phyloP scores from a whole-genome alignment of 2,888 invertebrate genomes.

The Drosophila subquinaria region DNA sequence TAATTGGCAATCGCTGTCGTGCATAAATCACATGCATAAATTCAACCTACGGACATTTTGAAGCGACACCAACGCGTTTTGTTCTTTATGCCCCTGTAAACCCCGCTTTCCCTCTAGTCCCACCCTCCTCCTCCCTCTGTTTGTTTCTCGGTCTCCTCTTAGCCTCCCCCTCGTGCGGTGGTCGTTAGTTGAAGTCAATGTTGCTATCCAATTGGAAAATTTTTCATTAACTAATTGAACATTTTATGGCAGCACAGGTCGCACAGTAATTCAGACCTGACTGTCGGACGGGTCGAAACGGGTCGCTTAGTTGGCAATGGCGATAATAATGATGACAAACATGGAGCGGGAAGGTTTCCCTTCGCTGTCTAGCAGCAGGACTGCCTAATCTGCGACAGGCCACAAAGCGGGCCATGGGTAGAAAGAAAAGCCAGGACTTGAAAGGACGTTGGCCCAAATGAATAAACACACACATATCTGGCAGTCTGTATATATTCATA shows the following conservation, averaged over 20 bases:
- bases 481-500: neutral
- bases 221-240: conserved; percentile 85
- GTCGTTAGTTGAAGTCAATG: conserved; percentile 78
- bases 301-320: conserved; percentile 46
- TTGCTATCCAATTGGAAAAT: conserved; percentile 81
- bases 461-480: conserved; percentile 47
- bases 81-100: conserved; percentile 2
- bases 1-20: conserved; percentile 82
- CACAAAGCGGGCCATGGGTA: conserved; percentile 60
- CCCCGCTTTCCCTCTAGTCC: neutral
- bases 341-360: conserved; percentile 17
- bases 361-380: neutral
- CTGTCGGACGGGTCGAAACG: conserved; percentile 10
- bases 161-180: conserved; percentile 14
- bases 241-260: conserved; percentile 72
- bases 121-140: neutral
- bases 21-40: conserved; percentile 81
- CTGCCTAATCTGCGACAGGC: conserved; percentile 51
- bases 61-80: conserved; percentile 63
- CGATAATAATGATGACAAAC: conserved; percentile 78
- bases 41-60: conserved; percentile 73
- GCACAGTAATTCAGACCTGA: conserved; percentile 43
- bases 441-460: conserved; percentile 81
- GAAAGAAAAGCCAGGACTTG: conserved; percentile 50
- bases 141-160: neutral